Percentiles rank a stretch among this genome's conserved stretches.
Evolutionary conservation across 2,113 vertebrate species (phyloP).

Genomic region (Halichoeres trimaculatus): DNA sequence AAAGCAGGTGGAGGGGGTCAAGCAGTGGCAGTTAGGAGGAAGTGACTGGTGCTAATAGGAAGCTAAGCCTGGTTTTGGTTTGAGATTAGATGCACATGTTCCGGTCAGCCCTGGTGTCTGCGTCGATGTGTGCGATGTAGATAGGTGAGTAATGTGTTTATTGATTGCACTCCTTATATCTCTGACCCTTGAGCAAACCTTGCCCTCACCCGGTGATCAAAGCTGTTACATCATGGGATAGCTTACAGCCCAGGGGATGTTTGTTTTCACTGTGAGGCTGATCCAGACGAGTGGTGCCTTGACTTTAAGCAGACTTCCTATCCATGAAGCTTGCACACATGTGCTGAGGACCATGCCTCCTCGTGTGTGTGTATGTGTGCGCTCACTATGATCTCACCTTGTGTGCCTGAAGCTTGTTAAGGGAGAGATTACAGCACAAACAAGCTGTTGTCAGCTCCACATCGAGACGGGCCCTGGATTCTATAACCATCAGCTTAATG

Average conservation of each 20-base stretch:
- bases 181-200: constrained; percentile 78
- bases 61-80: constrained; percentile 28
- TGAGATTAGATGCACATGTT: constrained; percentile 10
- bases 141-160: constrained; percentile 71
- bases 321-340: constrained; percentile 73
- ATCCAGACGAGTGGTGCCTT: constrained; percentile 56
- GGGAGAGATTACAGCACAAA: constrained; percentile 76
- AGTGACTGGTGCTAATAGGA: constrained; percentile 35
- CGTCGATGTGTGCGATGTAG: constrained; percentile 15
- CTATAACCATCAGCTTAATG: constrained; percentile 61
- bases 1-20: constrained; percentile 43
- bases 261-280: constrained; percentile 77
- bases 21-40: constrained; percentile 31
- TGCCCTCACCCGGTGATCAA: constrained; percentile 69
- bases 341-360: constrained; percentile 53
- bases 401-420: constrained; percentile 85
- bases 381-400: constrained; percentile 82
- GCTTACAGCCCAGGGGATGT: constrained; percentile 70
- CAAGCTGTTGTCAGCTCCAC: constrained; percentile 71
- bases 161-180: constrained; percentile 66
- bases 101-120: constrained; percentile 4
- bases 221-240: constrained; percentile 71
- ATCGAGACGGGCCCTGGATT: constrained; percentile 38
- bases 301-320: constrained; percentile 84
- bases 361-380: constrained; percentile 52